Base-by-base conservation (phyloP, 1,140 invertebrate species). In the Micrasema minimum region DNA sequence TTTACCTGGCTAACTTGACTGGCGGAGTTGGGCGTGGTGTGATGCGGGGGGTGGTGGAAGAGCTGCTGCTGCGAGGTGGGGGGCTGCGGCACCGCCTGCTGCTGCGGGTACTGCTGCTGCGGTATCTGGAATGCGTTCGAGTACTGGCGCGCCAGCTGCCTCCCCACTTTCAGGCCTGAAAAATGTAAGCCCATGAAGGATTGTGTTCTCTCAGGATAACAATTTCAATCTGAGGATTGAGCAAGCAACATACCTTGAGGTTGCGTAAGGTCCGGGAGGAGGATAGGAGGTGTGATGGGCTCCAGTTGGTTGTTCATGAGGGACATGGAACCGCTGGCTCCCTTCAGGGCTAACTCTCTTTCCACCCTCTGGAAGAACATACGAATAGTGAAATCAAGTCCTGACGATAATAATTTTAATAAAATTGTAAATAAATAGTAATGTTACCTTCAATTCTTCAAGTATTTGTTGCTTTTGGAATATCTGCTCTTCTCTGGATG, bases 381-480 rank as follows among this genome's bases (percentile, higher is more conserved):
- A 4, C 26, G n/a, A n/a, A n/a, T n/a, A n/a, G n/a, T n/a, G n/a
- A n/a, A n/a, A n/a, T n/a, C n/a, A n/a, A n/a, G n/a, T n/a, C n/a
- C n/a, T n/a, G n/a, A n/a, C n/a, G n/a, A n/a, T n/a, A n/a, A n/a
- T n/a, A n/a, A n/a, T n/a, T n/a, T n/a, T n/a, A n/a, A n/a, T n/a
- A n/a, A n/a, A n/a, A n/a, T n/a, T n/a, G n/a, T n/a, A n/a, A n/a
- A n/a, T n/a, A n/a, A n/a, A n/a, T n/a, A n/a, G n/a, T n/a, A n/a
- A n/a, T 80, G 75, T 70, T 80, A 89, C 88, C 82, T 93, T 90
- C 67, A 93, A 79, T 79, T 93, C 91, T 77, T 93, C 91, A 6
- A 93, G 84, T 76, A 93, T 92, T 78, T 91, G 90, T 80, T 92
- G 90, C 76, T 92, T 92, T 71, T 91, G 87, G 14, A 89, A 79